phyloP scores from a whole-genome alignment of 2,888 invertebrate genomes.

The Tubiluchus corallicola region DNA sequence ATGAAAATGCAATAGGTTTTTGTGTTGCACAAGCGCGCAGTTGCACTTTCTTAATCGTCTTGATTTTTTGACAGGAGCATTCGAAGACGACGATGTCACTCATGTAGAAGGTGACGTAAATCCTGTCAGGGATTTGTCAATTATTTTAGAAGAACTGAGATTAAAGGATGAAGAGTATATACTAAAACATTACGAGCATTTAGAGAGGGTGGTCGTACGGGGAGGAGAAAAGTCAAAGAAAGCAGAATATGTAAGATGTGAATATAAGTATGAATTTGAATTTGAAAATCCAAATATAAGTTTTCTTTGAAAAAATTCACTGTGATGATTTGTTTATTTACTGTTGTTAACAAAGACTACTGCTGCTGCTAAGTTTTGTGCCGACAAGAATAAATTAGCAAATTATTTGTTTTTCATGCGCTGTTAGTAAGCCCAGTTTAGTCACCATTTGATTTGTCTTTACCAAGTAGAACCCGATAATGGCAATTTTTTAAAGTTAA shows the following conservation, averaged over 20 bases:
- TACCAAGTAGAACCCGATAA: too few relatives aligned
- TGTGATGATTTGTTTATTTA: background rate
- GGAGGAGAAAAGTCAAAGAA: slow-evolving; percentile 85
- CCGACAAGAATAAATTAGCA: too few relatives aligned
- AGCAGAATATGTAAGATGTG: slow-evolving; percentile 65
- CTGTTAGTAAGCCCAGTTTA: too few relatives aligned
- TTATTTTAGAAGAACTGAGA: slow-evolving; percentile 82
- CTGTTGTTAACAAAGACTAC: too few relatives aligned
- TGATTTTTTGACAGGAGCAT: slow-evolving; percentile 60
- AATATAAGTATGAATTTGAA: slow-evolving; percentile 4
- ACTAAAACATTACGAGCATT: slow-evolving; percentile 61
- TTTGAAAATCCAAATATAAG: too few relatives aligned
- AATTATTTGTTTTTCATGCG: too few relatives aligned
- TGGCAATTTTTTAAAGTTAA: too few relatives aligned
- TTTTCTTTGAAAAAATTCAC: slow-evolving; percentile 2
- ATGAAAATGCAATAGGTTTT: too few relatives aligned
- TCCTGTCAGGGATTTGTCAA: slow-evolving; percentile 86
- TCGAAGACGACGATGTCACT: slow-evolving; percentile 91
- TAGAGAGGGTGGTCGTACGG: slow-evolving; percentile 40
- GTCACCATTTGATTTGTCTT: too few relatives aligned
- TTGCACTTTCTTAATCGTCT: too few relatives aligned
- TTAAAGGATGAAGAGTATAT: slow-evolving; percentile 83
- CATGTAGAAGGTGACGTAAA: slow-evolving; percentile 98
- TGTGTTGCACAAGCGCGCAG: too few relatives aligned
- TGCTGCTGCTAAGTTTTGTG: too few relatives aligned